Percentiles rank a stretch among this genome's conserved stretches.
Evolutionary conservation across 1,140 invertebrate genomes (phyloP).

Genomic region (Maniola jurtina): DNA sequence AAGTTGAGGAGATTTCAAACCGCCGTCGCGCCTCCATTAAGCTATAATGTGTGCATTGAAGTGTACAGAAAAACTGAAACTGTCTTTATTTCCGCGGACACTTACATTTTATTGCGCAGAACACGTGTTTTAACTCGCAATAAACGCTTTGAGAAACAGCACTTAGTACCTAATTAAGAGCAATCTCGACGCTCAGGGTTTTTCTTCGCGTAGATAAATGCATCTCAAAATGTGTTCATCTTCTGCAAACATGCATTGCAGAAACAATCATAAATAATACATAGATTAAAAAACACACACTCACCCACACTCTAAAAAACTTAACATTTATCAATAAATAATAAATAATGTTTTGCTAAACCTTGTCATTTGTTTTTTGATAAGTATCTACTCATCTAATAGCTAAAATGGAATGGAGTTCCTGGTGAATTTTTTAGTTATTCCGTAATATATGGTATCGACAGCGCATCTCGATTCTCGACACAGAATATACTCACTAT

Average conservation of each 20-base stretch:
- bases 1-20: conserved; percentile 21
- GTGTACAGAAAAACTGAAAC: conserved; percentile 27
- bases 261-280: neutral
- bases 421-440: too few relatives aligned
- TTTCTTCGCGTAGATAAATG: neutral
- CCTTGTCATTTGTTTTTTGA: too few relatives aligned
- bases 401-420: too few relatives aligned
- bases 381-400: too few relatives aligned
- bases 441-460: too few relatives aligned
- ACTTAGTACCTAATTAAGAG: conserved; percentile 6
- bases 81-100: conserved; percentile 30
- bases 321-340: too few relatives aligned
- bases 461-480: too few relatives aligned
- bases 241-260: neutral
- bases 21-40: conserved; percentile 16
- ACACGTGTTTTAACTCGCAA: conserved; percentile 24
- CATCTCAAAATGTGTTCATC: neutral
- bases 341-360: too few relatives aligned
- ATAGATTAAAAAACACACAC: too few relatives aligned
- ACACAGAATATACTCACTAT: too few relatives aligned
- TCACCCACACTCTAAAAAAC: neutral
- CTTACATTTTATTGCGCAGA: conserved; percentile 27
- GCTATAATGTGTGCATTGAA: conserved; percentile 22
- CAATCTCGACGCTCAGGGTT: neutral
- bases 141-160: conserved; percentile 9